phyloP scores from a whole-genome alignment of 2,888 invertebrate species.

The Adineta ricciae region DNA sequence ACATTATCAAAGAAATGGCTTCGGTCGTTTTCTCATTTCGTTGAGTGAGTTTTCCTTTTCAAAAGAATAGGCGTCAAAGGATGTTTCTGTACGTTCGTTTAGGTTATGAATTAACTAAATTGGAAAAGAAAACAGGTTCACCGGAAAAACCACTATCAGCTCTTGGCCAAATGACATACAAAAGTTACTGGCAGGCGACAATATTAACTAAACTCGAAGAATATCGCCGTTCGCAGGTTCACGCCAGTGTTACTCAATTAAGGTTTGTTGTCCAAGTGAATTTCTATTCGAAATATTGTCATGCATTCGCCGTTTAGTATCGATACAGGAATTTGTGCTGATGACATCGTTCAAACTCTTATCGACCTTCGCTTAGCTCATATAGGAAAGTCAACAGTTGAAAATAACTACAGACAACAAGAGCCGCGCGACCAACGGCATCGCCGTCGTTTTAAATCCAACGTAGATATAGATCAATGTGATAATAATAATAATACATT shows the following conservation, averaged over 20 bases:
- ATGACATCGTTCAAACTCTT: not conserved
- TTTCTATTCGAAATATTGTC: not conserved
- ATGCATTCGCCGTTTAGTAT: not conserved
- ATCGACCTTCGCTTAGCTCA: not conserved
- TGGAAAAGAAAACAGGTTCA: conserved; percentile 86
- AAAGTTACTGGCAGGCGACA: conserved; percentile 74
- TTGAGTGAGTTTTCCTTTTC: conserved; percentile 55
- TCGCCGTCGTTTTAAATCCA: not conserved
- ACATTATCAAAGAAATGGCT: conserved; percentile 90
- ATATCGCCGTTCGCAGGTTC: not conserved
- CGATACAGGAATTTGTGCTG: not conserved
- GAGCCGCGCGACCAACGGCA: not conserved
- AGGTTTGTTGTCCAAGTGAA: not conserved
- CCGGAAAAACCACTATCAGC: conserved; percentile 95
- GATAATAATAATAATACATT: not conserved
- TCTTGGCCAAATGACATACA: conserved; percentile 82
- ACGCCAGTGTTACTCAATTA: not conserved
- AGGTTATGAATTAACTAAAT: conserved; percentile 79
- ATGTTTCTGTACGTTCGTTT: not conserved
- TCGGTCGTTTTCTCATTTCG: conserved; percentile 86
- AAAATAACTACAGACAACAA: not conserved
- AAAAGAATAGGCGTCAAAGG: not conserved
- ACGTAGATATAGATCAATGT: not conserved
- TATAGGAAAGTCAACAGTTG: not conserved
- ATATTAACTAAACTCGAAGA: not conserved